Base-by-base conservation (phyloP, 2,113 vertebrate genomes). In the Nansenia antarctica region DNA sequence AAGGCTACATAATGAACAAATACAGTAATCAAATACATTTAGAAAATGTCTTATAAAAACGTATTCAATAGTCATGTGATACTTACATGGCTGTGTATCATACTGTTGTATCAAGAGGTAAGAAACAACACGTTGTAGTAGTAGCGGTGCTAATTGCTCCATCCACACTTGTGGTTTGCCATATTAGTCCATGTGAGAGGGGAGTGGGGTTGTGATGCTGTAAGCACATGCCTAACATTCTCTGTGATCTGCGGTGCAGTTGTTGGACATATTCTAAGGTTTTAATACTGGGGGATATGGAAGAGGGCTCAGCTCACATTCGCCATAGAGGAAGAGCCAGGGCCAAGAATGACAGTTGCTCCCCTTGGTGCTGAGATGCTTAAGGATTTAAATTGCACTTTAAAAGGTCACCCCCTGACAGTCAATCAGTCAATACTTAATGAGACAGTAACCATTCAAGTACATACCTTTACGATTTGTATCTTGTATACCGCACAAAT, bases 301-400 rank as follows among this genome's bases (percentile, higher is more conserved):
- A 68, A 65, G 63, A 73, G 77, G 76, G 83, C 74, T 81, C 69
- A 60, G 88, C 85, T 93, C 78, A 74, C 92, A 94, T 95, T 95
- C 91, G 86, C 88, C 74, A 78, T 87, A 88, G 90, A 86, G 74
- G 83, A 92, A 85, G 82, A 82, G 85, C 88, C 74, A 78, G 88
- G 54, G 94, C 94, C 95, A 96, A 92, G 90, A 94, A 91, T 85
- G 93, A 94, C 95, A 96, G 93, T 94, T 96, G 94, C 92, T 92
- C 78, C 84, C 69, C 79, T 92, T 94, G 82, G 88, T 93, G 91
- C 92, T 91, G 91, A 93, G 91, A 92, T 88, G 78, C 84, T 71
- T 70, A 71, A 87, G 90, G 85, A 87, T 91, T 91, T 84, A 90
- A 83, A 88, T 89, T 93, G 87, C 90, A 84, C 82, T 65, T 62